Base-by-base conservation (phyloP, 2,113 vertebrate genomes). In the Myrmecobius fasciatus region DNA sequence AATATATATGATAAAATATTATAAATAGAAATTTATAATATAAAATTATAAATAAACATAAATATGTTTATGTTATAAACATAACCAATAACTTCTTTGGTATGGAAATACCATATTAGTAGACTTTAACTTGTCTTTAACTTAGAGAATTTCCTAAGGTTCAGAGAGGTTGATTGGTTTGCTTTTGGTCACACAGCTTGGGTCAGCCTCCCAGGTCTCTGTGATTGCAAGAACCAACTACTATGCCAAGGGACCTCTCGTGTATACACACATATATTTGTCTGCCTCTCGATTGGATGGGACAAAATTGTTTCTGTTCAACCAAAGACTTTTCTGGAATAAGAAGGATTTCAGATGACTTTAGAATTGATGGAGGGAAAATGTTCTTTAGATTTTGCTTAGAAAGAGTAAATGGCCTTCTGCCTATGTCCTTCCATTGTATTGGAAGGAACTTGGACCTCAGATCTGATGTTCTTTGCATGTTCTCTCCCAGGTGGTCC, bases 401-500 rank as follows among this genome's bases (percentile, higher is more conserved):
- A 0, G 93, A 75, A 11, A 95, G 94, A 95, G 53, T 60, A 95
- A 88, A 95, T 54, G 60, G 53, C 88, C 7, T 51, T 0, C n/a
- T 91, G 90, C 95, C 96, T 46, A 26, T 48, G 52, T 88, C 94
- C 31, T 88, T 56, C 52, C 75, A 95, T 60, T 89, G 67, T 54
- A 53, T 67, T 91, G 26, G 17, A 24, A 43, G 25, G 53, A 91
- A 89, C 25, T 9, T 24, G 11, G 88, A 36, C 52, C 90, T 60
- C n/a, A 24, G 8, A 31, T 48, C 75, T 90, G 46, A 96, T 53
- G 94, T 91, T 52, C 94, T 96, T 10, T 91, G 22, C 36, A 1
- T 90, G 54, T 95, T 98, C 17, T 97, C 97, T 88, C 97, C 47
- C 26, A 99, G 99, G 98, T 99, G 94, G 99, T 99, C 43, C 99